Evolutionary conservation across 2,888 invertebrate species (phyloP), one percentile per base, ranked within the genome.

Genomic region (Poecilobothrus nobilitatus): DNA sequence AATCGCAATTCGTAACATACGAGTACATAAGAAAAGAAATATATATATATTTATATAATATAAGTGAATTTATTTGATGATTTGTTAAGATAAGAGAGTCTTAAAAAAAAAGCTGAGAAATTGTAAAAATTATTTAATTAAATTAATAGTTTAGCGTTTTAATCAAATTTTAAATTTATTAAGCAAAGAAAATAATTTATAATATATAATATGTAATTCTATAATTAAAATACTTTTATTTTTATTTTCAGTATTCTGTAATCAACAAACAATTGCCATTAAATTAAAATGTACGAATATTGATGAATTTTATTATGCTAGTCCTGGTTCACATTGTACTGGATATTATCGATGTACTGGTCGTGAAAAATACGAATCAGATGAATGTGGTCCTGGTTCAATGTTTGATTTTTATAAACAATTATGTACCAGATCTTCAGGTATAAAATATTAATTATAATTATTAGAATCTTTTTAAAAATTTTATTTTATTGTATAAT

Each of bases 391-490:
- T 1, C 78, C 82, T 53, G 85, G 84, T 22, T 82, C 85, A 9
- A 84, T 85, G 82, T 87, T 86, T 77, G 85, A 86, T 75, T 81
- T 83, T 67, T 83, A 83, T 70, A 81, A 81, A 12, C 85, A 86
- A 75, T 84, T 83, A 33, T 85, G 85, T 76, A 83, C 83, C 22
- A 82, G 84, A 71, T 83, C 84, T 65, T 83, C 85, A 74, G 76
- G 77, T 76, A 71, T 68, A 15, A 65, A 33, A 53, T 33, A 27
- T 67, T 27, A 63, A 15, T 63, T 67, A 2, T 27, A 22, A 6
- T 66, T 53, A 3, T 22, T n/a, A 12, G 22, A 6, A 20, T 10
- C 12, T 65, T 65, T 65, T n/a, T 12, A 65, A 65, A 10, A 34
- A 18, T 65, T 53, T 44, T 61, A 63, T 27, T 27, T 27, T 5